These are phyloP conservation scores for Cebus imitator DNA, from an alignment of 2,113 vertebrate genomes.

Conservation along the genomic window DNA sequence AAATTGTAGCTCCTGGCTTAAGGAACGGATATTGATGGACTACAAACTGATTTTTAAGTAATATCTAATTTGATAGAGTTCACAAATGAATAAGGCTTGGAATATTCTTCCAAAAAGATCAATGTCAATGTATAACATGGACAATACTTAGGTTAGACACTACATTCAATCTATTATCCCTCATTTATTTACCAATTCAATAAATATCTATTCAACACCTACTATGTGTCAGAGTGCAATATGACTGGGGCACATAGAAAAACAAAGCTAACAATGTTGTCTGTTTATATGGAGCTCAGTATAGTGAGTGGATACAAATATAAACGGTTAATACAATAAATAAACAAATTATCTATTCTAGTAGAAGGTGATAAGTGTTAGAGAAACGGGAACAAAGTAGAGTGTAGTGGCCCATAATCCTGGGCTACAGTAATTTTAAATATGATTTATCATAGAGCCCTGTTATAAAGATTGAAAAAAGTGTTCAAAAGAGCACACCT, in stretches of 20 bases:
- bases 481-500: neutral
- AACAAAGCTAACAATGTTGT: neutral
- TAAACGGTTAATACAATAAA: neutral
- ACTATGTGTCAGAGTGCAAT: neutral
- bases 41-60: neutral
- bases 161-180: neutral
- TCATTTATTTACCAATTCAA: neutral
- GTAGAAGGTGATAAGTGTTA: neutral
- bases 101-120: neutral
- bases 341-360: neutral
- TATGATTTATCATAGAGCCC: neutral
- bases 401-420: neutral
- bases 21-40: neutral
- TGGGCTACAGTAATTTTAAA: neutral
- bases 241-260: neutral
- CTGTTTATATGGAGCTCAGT: neutral
- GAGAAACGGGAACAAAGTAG: neutral
- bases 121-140: neutral
- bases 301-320: neutral
- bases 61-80: neutral
- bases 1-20: neutral
- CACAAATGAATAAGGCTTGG: neutral
- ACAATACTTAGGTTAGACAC: neutral
- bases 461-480: neutral
- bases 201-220: neutral